Evolutionary conservation across 2,888 invertebrate species (phyloP).

Genomic region (Parnassius orleans): DNA sequence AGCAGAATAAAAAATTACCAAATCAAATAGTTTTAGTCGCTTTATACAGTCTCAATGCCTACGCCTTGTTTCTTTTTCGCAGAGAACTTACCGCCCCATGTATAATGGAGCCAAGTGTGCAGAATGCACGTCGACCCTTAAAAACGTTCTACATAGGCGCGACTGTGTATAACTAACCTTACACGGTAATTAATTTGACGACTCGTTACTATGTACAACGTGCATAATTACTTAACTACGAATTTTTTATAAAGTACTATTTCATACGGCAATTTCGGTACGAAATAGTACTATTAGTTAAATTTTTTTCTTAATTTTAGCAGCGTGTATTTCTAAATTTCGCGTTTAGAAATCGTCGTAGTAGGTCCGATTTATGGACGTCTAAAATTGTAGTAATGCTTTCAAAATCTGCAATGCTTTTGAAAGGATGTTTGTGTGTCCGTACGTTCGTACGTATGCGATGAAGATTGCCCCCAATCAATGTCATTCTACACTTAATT

Average conservation of each 20-base stretch:
- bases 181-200: conserved; percentile 26
- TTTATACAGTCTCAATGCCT: conserved; percentile 42
- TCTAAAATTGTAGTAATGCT: too few relatives aligned
- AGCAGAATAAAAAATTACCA: conserved; percentile 19
- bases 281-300: too few relatives aligned
- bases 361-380: too few relatives aligned
- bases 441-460: too few relatives aligned
- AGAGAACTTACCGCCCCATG: conserved; percentile 47
- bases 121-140: conserved; percentile 37
- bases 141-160: conserved; percentile 21
- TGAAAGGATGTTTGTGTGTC: background rate
- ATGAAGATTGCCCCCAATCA: too few relatives aligned
- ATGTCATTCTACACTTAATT: too few relatives aligned
- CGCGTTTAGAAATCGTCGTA: too few relatives aligned
- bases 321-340: too few relatives aligned
- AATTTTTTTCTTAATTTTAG: too few relatives aligned
- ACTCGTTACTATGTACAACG: conserved; percentile 8
- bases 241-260: too few relatives aligned
- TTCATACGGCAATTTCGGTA: too few relatives aligned
- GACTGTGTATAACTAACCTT: conserved; percentile 23
- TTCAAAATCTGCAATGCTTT: background rate
- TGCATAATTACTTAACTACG: background rate
- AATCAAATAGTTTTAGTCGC: conserved; percentile 36
- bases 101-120: conserved; percentile 54
- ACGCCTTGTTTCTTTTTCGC: conserved; percentile 56